Percentiles rank a stretch among this genome's conserved stretches.
phyloP scores from a whole-genome alignment of 2,888 invertebrate genomes.

The Himalopsyche kuldschensis region DNA sequence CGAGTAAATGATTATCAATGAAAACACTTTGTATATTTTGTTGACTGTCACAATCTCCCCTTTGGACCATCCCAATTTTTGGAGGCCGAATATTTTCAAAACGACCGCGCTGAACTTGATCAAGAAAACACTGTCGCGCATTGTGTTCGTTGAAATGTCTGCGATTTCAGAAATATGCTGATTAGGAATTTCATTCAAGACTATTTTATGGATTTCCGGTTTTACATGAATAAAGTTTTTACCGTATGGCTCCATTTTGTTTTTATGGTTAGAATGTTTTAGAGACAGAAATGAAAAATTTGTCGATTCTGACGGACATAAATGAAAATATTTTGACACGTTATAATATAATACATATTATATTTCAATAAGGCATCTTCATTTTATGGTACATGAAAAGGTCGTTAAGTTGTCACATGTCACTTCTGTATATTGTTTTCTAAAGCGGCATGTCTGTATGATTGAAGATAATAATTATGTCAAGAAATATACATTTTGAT shows the following conservation, averaged over 20 bases:
- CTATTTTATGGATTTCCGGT: not conserved
- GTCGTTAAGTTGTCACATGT: too few species aligned
- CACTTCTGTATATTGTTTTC: too few species aligned
- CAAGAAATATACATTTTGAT: too few species aligned
- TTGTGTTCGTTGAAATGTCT: not conserved
- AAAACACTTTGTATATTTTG: conserved; percentile 5
- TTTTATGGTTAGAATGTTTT: not conserved
- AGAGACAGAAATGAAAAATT: not conserved
- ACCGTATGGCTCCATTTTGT: not conserved
- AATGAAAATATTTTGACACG: too few species aligned
- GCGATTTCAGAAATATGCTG: not conserved
- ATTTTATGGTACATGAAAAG: too few species aligned
- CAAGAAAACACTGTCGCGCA: not conserved
- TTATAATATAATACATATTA: too few species aligned
- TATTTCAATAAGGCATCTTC: too few species aligned
- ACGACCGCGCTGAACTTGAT: not conserved
- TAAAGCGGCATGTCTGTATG: too few species aligned
- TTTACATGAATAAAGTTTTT: not conserved
- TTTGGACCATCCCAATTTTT: not conserved
- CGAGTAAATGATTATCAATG: not conserved
- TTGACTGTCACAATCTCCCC: not conserved
- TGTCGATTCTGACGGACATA: not conserved
- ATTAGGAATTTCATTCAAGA: not conserved
- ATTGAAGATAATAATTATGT: too few species aligned
- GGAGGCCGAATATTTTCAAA: conserved; percentile 10